A percentile compares a stretch with the other conserved stretches of the same genome.
phyloP scores from a whole-genome alignment of 2,888 invertebrate species.

The Dynastes maya region DNA sequence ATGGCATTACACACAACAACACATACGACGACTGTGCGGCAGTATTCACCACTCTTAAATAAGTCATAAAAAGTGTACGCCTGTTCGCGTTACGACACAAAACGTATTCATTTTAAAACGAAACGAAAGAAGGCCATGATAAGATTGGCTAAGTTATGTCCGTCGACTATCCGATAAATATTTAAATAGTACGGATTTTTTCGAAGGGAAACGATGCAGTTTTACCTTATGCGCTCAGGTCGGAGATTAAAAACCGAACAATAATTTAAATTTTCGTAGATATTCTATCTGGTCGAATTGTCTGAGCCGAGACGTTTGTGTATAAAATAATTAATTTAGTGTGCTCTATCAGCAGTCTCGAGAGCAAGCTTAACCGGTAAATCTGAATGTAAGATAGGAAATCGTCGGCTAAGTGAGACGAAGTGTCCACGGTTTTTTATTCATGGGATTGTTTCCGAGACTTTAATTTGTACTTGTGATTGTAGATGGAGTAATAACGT shows the following conservation, averaged over 20 bases:
- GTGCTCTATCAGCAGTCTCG: conserved; percentile 18
- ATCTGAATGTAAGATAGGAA: conserved; percentile 6
- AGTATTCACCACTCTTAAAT: conserved; percentile 40
- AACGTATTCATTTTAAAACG: conserved; percentile 38
- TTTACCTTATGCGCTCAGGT: conserved; percentile 30
- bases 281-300: conserved; percentile 37
- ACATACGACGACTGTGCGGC: conserved; percentile 13
- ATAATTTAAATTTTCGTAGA: conserved; percentile 34
- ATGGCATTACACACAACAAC: conserved; percentile 17
- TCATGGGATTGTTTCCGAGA: neutral
- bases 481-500: neutral
- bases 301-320: conserved; percentile 15
- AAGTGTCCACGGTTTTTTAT: conserved; percentile 11
- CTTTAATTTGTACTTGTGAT: neutral
- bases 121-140: conserved; percentile 31
- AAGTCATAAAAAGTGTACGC: conserved; percentile 43
- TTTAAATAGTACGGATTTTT: conserved; percentile 38
- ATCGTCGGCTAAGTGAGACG: neutral
- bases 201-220: conserved; percentile 14
- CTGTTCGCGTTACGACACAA: conserved; percentile 26
- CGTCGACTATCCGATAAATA: conserved; percentile 33
- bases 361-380: conserved; percentile 25
- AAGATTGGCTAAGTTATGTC: conserved; percentile 44
- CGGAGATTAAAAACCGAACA: conserved; percentile 34
- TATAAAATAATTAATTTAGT: conserved; percentile 44